Evolutionary conservation across 2,797 vertebrate genomes (phyloP), one percentile per base, ranked within the genome.

Genomic region (Gallinago solitaria): DNA sequence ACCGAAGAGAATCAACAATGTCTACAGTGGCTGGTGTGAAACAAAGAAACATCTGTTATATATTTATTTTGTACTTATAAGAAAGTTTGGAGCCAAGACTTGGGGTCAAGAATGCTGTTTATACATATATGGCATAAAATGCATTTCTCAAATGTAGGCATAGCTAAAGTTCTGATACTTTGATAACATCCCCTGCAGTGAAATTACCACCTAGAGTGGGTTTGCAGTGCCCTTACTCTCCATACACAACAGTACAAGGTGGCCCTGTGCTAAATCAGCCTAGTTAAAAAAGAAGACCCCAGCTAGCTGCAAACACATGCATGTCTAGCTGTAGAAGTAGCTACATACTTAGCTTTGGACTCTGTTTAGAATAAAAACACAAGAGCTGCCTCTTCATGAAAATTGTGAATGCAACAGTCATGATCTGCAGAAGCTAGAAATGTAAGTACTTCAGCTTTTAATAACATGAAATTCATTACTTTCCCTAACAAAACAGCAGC

Each of bases 21-120:
- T 87, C 89, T 76, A 73, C 48, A 87, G 82, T 5, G 30, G 9
- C 54, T 74, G 27, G 41, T 61, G 50, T 61, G 63, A 93, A 90
- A 92, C 59, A 78, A 96, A 77, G 77, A 73, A 95, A 87, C 48
- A 92, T 96, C 81, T 94, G 60, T 83, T 93, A 61, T 28, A 4
- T 75, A 45, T 73, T 32, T 39, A n/a, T n/a, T 69, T 79, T 61
- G 33, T 53, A 84, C 47, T 53, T 53, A 68, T 33, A 82, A 32
- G 32, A 94, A 92, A 75, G 9, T 45, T 73, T 90, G 82, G n/a
- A 95, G 82, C 57, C 78, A 89, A 90, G 74, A 78, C 33, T 51
- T 57, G 77, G 75, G 51, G 57, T 92, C 78, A 92, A 64, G 64
- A 70, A 64, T 76, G 63, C 37, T 89, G 25, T 57, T 74, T 53